Conservation (phyloP, 2,113 vertebrate genomes). For the Pseudonaja textilis region DNA sequence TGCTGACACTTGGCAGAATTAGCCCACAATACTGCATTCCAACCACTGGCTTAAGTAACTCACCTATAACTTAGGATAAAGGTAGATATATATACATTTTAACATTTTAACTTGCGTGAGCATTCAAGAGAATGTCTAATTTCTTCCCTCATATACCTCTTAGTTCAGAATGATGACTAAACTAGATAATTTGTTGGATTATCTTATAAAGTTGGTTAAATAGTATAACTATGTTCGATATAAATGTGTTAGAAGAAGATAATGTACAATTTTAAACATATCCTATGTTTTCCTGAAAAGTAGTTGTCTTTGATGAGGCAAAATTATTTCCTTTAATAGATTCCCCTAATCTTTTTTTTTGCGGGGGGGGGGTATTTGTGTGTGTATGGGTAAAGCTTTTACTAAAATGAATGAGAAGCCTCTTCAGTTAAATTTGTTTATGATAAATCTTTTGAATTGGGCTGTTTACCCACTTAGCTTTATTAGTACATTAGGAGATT, state of each 20-base stretch:
- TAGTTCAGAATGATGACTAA: background rate
- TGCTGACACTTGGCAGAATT: no score
- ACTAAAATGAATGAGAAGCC: background rate
- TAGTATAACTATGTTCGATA: background rate
- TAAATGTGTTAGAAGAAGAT: background rate
- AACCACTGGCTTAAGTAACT: no score
- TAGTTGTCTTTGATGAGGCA: background rate
- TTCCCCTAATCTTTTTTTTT: background rate
- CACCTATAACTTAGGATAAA: background rate
- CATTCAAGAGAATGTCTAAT: background rate
- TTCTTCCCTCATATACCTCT: background rate
- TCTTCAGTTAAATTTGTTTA: background rate
- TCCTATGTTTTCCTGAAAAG: background rate
- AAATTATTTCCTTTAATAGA: background rate
- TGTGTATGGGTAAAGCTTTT: background rate
- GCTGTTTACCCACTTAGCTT: background rate
- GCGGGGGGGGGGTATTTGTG: background rate
- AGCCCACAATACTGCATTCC: no score
- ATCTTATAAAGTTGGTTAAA: background rate
- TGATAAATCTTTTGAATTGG: background rate
- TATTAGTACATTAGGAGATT: background rate
- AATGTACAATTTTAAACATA: background rate
- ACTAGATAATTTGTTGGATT: background rate
- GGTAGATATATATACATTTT: background rate
- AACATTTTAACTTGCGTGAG: background rate